Evolutionary conservation across 2,888 invertebrate genomes (phyloP), one percentile per base, ranked within the genome.

Genomic region (Tyria jacobaeae): DNA sequence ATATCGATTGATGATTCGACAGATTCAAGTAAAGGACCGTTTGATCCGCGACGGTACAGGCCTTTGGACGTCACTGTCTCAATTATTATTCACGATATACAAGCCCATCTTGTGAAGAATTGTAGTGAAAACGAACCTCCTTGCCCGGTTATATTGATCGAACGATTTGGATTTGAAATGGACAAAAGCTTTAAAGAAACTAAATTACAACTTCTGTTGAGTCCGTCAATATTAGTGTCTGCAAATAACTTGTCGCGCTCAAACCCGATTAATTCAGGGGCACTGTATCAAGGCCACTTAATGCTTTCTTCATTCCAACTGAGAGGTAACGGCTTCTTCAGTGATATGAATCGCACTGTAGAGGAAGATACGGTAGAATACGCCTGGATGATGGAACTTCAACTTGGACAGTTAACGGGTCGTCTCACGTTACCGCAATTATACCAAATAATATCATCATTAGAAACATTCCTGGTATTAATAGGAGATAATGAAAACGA

Each of bases 331-430:
- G 99, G 98, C 0, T 97, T 99, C 96, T 99, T 99, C 84, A 99
- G 99, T 75, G 98, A 98, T 81, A 96, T 97, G 60, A 98, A 98
- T 59, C 95, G 98, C 68, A 96, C 96, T 10, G 94, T 99, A 24
- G 98, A 99, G 80, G 97, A 98, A 87, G 99, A 99, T 79, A 99
- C 99, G 0, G 90, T 99, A 21, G 99, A 99, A 86, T 99, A 99
- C 86, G 98, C 97, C 0, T 99, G 99, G 99, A 94, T 99, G 78
- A 96, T 99, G 78, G 99, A 99, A 88, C 95, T 99, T 5, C 98
- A 99, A 76, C 89, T 99, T 49, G 99, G 99, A 0, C 98, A 99
- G 87, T 90, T 99, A 17, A 97, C 97, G 31, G 99, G 99, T 0
- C 97, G 98, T 82, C 92, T 99, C 52, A 98, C 98, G 0, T 94